Base-by-base conservation (phyloP, 2,113 vertebrate species). In the Falcunculus frontatus region DNA sequence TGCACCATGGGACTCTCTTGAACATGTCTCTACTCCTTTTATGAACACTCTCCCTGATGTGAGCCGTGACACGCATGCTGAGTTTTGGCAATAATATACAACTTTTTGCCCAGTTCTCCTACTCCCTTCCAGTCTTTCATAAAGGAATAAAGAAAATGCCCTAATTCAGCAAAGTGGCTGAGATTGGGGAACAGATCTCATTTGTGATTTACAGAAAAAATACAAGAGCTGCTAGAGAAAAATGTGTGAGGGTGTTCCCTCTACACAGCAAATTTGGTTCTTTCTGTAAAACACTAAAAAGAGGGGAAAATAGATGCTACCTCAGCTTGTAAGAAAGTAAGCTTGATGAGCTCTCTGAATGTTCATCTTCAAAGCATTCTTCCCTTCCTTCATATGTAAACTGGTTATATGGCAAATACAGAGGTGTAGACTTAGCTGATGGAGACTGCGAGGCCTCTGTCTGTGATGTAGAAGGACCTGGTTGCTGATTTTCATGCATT, bases 311-410 rank as follows among this genome's bases (percentile, higher is more conserved):
- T 1, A 78, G 47, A 72, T 87, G 39, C 89, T 98, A 98, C 98
- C 98, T 98, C 90, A 98, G 93, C 96, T 98, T 98, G 97, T 98
- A 98, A 81, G 98, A 98, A 86, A 98, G 98, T 57, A 98, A 98
- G 77, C 98, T 98, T 37, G 97, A 97, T 4, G 98, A 98, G 96
- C 98, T 98, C 92, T 97, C 98, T 60, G 98, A 98, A 96, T 97
- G 97, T 95, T 96, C 95, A 96, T 99, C 98, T 95, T 99, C 98
- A 62, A 98, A 98, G 84, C 98, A 99, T 60, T 98, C 98, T 94
- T 99, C 98, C 97, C 98, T 98, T 96, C 99, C 99, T 88, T 99
- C 99, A n/a, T 99, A 99, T 67, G 99, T 99, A 94, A 99, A 99
- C 57, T 98, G 99, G 97, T 98, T 99, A 90, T 99, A 99, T 13